Percentiles rank a stretch among this genome's conserved stretches.
Evolutionary conservation across 2,797 vertebrate genomes (phyloP).

Genomic region (Gila robusta): DNA sequence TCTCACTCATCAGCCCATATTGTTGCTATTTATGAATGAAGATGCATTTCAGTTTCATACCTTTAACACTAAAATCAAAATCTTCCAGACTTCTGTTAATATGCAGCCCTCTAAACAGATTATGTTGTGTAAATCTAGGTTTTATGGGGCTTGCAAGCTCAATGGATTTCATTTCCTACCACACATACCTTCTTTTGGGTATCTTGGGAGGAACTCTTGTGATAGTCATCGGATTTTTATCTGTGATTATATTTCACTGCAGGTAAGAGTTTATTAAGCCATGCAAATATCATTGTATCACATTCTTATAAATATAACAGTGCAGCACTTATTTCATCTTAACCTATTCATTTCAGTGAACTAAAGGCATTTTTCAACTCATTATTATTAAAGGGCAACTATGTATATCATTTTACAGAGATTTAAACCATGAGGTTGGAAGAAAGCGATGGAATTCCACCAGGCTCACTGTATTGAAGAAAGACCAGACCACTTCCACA

Average conservation of each 20-base stretch:
- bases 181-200: constrained; percentile 89
- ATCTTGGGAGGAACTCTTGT: constrained; percentile 88
- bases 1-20: neutral
- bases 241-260: constrained; percentile 84
- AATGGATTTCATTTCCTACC: constrained; percentile 88
- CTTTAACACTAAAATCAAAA: neutral
- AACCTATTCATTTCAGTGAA: neutral
- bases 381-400: neutral
- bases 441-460: constrained; percentile 82
- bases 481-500: constrained; percentile 95
- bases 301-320: neutral
- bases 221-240: constrained; percentile 86
- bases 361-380: neutral
- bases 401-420: constrained; percentile 70
- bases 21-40: neutral
- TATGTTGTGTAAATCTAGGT: constrained; percentile 70
- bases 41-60: neutral
- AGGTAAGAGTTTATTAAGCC: constrained; percentile 70
- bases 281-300: constrained; percentile 14
- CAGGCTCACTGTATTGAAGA: constrained; percentile 87
- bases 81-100: neutral
- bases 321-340: neutral
- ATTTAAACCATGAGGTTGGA: constrained; percentile 73
- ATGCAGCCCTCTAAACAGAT: constrained; percentile 54
- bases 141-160: constrained; percentile 71